Evolutionary conservation across 1,140 invertebrate species (phyloP).

Genomic region (Babylonia areolata): DNA sequence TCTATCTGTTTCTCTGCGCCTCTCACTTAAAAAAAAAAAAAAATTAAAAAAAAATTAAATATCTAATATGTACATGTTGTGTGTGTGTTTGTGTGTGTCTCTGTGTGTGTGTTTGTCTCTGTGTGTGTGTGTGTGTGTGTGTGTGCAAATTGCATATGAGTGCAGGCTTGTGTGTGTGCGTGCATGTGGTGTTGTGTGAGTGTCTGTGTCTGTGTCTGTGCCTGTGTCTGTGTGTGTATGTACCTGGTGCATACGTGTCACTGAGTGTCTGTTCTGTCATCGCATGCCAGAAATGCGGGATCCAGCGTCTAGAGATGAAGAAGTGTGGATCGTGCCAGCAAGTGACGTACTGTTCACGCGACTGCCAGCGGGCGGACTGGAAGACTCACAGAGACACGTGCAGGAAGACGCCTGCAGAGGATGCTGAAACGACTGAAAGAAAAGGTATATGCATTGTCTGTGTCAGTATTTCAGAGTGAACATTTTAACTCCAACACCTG

Average conservation of each 20-base stretch:
- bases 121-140: conserved; percentile 1
- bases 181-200: not conserved
- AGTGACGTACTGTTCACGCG: conserved; percentile 36
- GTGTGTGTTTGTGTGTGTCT: conserved; percentile 3
- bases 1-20: too few relatives aligned
- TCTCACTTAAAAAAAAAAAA: too few relatives aligned
- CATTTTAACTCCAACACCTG: too few relatives aligned
- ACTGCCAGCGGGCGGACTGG: conserved; percentile 21
- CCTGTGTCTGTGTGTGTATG: not conserved
- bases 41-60: too few relatives aligned
- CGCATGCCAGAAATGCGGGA: conserved; percentile 1
- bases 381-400: conserved; percentile 5
- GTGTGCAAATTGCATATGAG: not conserved
- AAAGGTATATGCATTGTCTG: too few relatives aligned
- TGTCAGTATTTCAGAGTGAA: too few relatives aligned
- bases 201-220: not conserved
- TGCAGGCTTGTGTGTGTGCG: not conserved
- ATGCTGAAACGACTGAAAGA: not conserved
- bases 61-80: not conserved
- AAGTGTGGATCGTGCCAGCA: not conserved
- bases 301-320: not conserved
- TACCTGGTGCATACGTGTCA: not conserved
- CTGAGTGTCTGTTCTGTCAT: not conserved
- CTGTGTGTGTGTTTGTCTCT: not conserved
- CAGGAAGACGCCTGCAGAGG: not conserved